Evolutionary conservation across 2,797 vertebrate species (phyloP), one percentile per base, ranked within the genome.

Genomic region (Macroramphosus scolopax): DNA sequence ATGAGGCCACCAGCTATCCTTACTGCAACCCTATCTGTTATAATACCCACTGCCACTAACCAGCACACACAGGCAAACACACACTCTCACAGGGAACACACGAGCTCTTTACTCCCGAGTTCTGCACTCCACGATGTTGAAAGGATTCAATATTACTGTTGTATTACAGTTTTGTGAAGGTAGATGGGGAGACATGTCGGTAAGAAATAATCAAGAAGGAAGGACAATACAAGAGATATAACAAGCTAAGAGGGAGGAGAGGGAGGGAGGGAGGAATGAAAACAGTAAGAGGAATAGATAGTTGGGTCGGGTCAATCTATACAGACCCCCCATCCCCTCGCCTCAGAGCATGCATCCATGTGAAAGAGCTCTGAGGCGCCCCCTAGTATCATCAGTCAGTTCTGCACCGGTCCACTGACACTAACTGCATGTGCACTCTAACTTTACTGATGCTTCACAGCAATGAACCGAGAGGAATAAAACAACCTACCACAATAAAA

Each of bases 21-120:
- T 33, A 75, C 35, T 68, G 72, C 78, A 77, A 65, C 73, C 61
- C 37, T 61, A 63, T 69, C 65, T 81, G 55, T 58, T 40, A 40
- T 75, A 72, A 72, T 67, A 68, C 30, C 68, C 59, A 76, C 54
- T 38, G 62, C 63, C 69, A 81, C 85, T 84, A 87, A 85, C 78
- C 43, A 69, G 22, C 16, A 51, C 44, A 57, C 25, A 50, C 53
- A 63, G 1, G 3, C 31, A 41, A 8, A 13, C 18, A 52, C 17
- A 20, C 6, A 34, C 17, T 26, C 5, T 38, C 14, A 25, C 10
- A 45, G n/a, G n/a, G n/a, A 18, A 42, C 29, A 37, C 17, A 28
- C 6, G 5, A 14, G 20, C 20, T 22, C 20, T 22, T 6, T 3
- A 22, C 6, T 22, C 6, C 3, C 6, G 6, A 22, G 20, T 3